phyloP scores from a whole-genome alignment of 1,140 invertebrate genomes.

The roundworm (Caenorhabditis elegans) region DNA sequence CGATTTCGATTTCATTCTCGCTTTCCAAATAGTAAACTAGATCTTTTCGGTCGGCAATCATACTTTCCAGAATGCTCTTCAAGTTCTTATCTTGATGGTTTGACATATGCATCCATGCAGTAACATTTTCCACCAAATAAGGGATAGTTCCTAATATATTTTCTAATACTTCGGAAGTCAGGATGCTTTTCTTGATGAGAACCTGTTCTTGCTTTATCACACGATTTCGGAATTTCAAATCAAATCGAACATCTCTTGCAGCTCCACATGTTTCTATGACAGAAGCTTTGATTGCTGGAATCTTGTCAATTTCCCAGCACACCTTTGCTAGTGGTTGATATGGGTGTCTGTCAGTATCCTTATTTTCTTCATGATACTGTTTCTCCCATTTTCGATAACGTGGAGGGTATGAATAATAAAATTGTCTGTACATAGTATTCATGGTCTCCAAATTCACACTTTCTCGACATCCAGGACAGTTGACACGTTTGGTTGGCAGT shows the following conservation, averaged over 20 bases:
- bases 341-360: not conserved
- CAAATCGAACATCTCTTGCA: not conserved
- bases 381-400: not conserved
- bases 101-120: slow-evolving; percentile 4
- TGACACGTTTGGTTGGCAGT: not conserved
- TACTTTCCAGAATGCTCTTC: not conserved
- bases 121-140: not conserved
- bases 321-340: not conserved
- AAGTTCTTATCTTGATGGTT: not conserved
- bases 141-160: not conserved
- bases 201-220: not conserved
- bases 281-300: not conserved
- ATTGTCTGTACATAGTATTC: too few relatives aligned
- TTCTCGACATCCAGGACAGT: not conserved
- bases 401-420: not conserved
- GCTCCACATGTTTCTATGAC: not conserved
- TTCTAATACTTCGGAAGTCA: not conserved
- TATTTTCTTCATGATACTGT: not conserved
- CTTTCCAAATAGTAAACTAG: not conserved
- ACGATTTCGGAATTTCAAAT: not conserved
- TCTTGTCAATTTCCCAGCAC: not conserved
- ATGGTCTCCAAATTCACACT: too few relatives aligned
- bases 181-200: not conserved
- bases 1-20: not conserved
- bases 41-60: not conserved